Percentiles rank a stretch among this genome's conserved stretches.
phyloP scores from a whole-genome alignment of 2,113 vertebrate genomes.

The Bagarius yarrelli region DNA sequence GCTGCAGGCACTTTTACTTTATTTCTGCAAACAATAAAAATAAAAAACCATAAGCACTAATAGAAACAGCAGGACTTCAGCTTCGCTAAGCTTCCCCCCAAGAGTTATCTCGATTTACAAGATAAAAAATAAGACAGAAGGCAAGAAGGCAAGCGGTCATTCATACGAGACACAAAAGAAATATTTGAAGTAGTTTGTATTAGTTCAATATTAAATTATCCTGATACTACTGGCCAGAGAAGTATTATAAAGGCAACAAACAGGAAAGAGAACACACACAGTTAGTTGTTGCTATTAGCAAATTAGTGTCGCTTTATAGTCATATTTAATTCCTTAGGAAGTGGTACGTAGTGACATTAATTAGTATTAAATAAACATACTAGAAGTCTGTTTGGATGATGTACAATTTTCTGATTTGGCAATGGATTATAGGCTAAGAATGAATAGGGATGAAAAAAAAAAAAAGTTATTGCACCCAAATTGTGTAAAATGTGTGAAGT shows the following conservation, averaged over 20 bases:
- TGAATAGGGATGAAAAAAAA: not conserved
- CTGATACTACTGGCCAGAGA: not conserved
- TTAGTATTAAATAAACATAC: constrained; percentile 35
- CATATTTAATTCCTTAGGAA: constrained; percentile 1
- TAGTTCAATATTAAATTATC: constrained; percentile 6
- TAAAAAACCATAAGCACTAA: constrained; percentile 10
- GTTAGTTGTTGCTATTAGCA: not conserved
- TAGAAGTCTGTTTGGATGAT: not conserved
- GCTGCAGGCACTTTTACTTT: not conserved
- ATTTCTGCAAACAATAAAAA: not conserved
- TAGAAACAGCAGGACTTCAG: constrained; percentile 27
- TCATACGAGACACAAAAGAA: constrained; percentile 6
- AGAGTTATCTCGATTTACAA: constrained; percentile 27
- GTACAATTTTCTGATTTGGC: not conserved
- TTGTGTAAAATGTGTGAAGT: not conserved
- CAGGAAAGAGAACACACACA: not conserved
- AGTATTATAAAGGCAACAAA: constrained; percentile 12
- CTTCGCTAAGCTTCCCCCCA: constrained; percentile 12
- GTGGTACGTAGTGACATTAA: constrained; percentile 22
- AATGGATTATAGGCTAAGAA: not conserved
- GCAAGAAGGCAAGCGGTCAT: too few relatives aligned
- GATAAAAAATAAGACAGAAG: not conserved
- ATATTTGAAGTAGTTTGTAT: constrained; percentile 16
- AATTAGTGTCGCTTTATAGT: constrained; percentile 4
- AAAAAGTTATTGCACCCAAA: not conserved